Evolutionary conservation across 2,888 invertebrate genomes (phyloP).

Genomic region (Rhaphigaster nebulosa): DNA sequence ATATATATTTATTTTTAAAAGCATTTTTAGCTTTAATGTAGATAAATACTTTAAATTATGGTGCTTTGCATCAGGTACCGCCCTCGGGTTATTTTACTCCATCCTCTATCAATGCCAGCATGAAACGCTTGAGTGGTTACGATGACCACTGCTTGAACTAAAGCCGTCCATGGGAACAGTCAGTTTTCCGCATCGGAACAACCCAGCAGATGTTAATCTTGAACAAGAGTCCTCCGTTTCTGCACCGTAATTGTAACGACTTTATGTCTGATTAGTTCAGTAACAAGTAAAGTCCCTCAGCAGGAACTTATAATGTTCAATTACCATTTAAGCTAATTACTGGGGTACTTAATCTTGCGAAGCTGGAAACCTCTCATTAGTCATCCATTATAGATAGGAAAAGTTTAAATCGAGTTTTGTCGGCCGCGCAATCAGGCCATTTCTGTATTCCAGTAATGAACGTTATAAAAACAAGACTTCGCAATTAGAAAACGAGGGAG

Average conservation of each 20-base stretch:
- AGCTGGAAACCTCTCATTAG: not conserved
- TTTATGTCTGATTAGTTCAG: not conserved
- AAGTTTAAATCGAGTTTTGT: not conserved
- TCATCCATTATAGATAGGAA: slow-evolving; percentile 26
- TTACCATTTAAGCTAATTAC: not conserved
- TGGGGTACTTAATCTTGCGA: not conserved
- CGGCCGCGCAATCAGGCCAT: not conserved
- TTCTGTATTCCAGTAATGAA: not conserved
- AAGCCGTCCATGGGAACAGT: not conserved
- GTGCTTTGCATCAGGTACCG: no score
- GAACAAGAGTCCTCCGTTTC: not conserved
- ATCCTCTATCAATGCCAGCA: no score
- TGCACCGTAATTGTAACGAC: not conserved
- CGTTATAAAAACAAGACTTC: not conserved
- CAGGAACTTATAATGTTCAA: not conserved
- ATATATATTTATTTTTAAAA: no score
- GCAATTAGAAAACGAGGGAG: not conserved
- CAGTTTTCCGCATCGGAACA: not conserved
- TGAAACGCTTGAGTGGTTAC: no score
- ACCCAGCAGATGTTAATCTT: not conserved
- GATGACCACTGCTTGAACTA: not conserved
- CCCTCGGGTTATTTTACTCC: no score
- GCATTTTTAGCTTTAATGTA: no score
- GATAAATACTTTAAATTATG: no score
- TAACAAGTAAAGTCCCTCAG: not conserved